A percentile compares a stretch with the other conserved stretches of the same genome.
Evolutionary conservation across 1,140 invertebrate species (phyloP).

Genomic region (Trachymyrmex septentrionalis): DNA sequence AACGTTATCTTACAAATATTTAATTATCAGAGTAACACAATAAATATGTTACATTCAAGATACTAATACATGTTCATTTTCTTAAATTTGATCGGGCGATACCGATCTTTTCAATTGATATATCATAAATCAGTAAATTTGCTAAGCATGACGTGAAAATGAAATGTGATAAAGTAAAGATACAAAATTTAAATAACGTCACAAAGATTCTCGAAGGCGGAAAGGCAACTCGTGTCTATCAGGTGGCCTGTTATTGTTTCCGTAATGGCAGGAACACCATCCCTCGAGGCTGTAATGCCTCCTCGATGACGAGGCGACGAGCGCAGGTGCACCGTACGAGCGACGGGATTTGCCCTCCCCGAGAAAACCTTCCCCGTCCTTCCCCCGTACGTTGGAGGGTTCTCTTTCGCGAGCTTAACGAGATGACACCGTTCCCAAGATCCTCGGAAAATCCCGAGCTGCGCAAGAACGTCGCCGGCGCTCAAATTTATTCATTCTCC

Average conservation of each 20-base stretch:
- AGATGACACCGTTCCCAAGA: constrained; percentile 64
- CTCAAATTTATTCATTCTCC: constrained; percentile 59
- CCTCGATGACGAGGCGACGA: constrained; percentile 63
- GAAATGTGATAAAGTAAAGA: background rate
- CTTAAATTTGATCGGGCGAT: background rate
- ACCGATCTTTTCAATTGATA: background rate
- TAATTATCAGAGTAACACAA: background rate
- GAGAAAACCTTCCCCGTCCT: background rate
- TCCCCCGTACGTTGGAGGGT: background rate
- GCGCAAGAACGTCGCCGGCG: constrained; percentile 54
- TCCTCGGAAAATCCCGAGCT: constrained; percentile 48
- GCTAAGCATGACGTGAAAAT: background rate
- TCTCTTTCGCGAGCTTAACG: constrained; percentile 63
- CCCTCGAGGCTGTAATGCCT: constrained; percentile 51
- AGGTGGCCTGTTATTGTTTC: constrained; percentile 58
- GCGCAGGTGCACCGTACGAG: constrained; percentile 61
- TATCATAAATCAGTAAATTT: background rate
- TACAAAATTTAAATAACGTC: constrained; percentile 26
- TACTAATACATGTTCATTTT: background rate
- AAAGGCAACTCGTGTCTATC: background rate
- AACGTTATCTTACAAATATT: background rate
- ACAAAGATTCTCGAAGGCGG: background rate
- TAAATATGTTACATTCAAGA: background rate
- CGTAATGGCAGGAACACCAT: constrained; percentile 38
- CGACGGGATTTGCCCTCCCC: constrained; percentile 55